Evolutionary conservation across 2,888 invertebrate species (phyloP).

Genomic region (Seira sanloemensis): DNA sequence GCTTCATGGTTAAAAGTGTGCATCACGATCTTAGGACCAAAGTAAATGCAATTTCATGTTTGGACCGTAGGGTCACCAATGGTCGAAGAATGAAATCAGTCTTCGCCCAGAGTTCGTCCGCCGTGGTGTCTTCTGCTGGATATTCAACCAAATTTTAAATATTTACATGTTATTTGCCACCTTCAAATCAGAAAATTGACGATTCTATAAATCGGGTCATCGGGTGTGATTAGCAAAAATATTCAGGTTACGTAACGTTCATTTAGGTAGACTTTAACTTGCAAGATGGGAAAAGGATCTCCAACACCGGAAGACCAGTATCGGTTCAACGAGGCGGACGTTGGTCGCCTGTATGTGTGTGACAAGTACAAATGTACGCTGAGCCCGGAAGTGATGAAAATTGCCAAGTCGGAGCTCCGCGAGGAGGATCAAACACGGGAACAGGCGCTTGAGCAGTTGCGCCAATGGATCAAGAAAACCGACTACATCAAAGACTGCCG

Average conservation of each 20-base stretch:
- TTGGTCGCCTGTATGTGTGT: slow-evolving; percentile 74
- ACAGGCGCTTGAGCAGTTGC: slow-evolving; percentile 81
- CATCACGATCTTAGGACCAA: background rate
- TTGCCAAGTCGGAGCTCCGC: slow-evolving; percentile 82
- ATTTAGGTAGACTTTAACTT: too few species aligned
- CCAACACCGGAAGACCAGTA: slow-evolving; percentile 69
- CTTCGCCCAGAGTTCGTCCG: background rate
- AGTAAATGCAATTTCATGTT: background rate
- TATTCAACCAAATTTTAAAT: background rate
- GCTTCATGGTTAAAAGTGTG: slow-evolving; percentile 2
- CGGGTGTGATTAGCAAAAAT: background rate
- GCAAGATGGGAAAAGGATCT: slow-evolving; percentile 71
- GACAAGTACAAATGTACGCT: slow-evolving; percentile 82
- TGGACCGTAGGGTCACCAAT: slow-evolving; percentile 4
- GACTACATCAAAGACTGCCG: slow-evolving; percentile 83
- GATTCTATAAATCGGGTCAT: background rate
- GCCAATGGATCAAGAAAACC: slow-evolving; percentile 84
- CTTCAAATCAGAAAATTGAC: background rate
- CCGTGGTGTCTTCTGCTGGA: background rate
- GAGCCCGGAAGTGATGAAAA: slow-evolving; percentile 75
- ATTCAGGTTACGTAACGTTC: background rate
- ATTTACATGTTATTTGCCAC: too few species aligned
- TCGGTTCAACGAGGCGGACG: slow-evolving; percentile 39
- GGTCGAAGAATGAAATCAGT: background rate
- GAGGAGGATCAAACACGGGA: slow-evolving; percentile 82